Conservation (phyloP, 2,797 vertebrate genomes). For the Eutrigla gurnardus region DNA sequence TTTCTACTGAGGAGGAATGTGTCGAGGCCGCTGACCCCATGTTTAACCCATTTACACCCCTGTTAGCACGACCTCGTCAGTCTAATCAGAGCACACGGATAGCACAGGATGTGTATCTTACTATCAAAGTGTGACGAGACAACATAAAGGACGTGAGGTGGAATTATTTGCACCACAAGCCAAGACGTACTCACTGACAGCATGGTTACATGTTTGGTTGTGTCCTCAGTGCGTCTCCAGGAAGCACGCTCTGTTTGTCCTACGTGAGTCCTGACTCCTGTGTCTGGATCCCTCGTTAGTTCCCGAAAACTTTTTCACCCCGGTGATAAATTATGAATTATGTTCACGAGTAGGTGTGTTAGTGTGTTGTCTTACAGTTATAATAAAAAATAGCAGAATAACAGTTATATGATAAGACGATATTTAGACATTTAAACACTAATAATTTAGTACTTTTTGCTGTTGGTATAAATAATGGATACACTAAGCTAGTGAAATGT, state of each 20-base stretch:
- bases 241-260: constrained; percentile 34
- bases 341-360: background rate
- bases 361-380: background rate
- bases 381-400: background rate
- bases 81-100: constrained; percentile 14
- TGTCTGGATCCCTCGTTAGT: background rate
- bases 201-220: constrained; percentile 23
- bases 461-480: constrained; percentile 4
- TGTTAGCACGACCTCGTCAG: constrained; percentile 42
- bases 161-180: background rate
- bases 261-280: constrained; percentile 16
- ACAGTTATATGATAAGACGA: background rate
- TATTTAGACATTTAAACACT: background rate
- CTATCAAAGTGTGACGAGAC: constrained; percentile 1
- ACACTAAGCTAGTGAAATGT: background rate
- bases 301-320: background rate
- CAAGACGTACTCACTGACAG: constrained; percentile 18
- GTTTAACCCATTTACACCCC: constrained; percentile 54
- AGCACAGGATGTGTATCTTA: constrained; percentile 1
- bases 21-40: constrained; percentile 69
- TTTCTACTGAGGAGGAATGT: constrained; percentile 67
- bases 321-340: background rate
- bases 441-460: constrained; percentile 6
- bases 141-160: background rate
- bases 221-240: constrained; percentile 37